Evolutionary conservation across 2,797 vertebrate species (phyloP), one percentile per base, ranked within the genome.

Genomic region (Phoxinus dragarum): DNA sequence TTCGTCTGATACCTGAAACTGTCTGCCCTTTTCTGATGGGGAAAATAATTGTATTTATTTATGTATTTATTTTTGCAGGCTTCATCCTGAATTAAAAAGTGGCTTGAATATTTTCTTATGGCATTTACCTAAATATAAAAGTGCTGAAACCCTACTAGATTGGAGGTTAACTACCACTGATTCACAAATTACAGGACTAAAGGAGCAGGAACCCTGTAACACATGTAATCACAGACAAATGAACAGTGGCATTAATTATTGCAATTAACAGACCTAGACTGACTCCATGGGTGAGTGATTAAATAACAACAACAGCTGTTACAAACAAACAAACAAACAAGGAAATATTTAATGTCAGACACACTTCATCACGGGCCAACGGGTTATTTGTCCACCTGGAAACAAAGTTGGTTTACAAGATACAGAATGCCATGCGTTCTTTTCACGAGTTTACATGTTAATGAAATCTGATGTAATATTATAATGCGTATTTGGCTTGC

Each of bases 161-260:
- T 81, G 61, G 54, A 86, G 56, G 42, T 76, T 75, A 86, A 71
- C 49, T 72, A 54, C 40, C 49, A 87, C 78, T 86, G 79, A 89
- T 90, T 88, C 81, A 77, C 56, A 85, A 88, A 89, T 86, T 47
- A 77, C n/a, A 87, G 83, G 85, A 77, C 61, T 86, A 76, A 69
- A 80, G 69, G 56, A 84, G 83, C 73, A 27, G 69, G 86, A 87
- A 68, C 69, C 83, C 64, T 19, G 72, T 81, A 84, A 80, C 73
- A 89, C 80, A 81, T 78, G 74, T 87, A 87, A 88, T 86, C 87
- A 87, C 66, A 86, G 69, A 74, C 75, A 87, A 82, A 78, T 73
- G 74, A 84, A 86, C 76, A 80, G 64, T 87, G 78, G 40, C 77
- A 78, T 52, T 90, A 90, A 91, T 91, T 90, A 88, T 88, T 81